Evolutionary conservation across 2,888 invertebrate species (phyloP).

Genomic region (Aphidoletes aphidimyza): DNA sequence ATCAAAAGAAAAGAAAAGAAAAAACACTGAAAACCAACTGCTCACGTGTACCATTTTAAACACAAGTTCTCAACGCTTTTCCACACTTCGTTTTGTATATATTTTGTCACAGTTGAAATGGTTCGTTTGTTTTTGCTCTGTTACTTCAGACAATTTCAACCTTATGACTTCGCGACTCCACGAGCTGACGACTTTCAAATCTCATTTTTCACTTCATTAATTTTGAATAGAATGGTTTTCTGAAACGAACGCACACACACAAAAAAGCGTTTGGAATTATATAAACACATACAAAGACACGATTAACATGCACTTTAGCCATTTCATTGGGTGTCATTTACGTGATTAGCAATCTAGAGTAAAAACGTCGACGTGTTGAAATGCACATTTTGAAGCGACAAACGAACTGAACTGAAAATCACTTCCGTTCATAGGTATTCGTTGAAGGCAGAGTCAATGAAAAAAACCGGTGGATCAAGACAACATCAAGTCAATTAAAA

Average conservation of each 20-base stretch:
- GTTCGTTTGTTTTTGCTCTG: background rate
- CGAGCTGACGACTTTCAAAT: too few relatives aligned
- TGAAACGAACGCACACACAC: background rate
- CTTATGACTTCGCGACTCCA: too few relatives aligned
- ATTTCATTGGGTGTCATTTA: slow-evolving; percentile 6
- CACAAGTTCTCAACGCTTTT: too few relatives aligned
- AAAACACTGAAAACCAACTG: background rate
- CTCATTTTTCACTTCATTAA: background rate
- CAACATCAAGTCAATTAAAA: too few relatives aligned
- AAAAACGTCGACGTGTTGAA: background rate
- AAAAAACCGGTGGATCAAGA: background rate
- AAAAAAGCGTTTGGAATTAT: too few relatives aligned
- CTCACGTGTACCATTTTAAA: background rate
- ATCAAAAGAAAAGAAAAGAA: background rate
- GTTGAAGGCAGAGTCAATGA: background rate
- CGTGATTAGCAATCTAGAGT: background rate
- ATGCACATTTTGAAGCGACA: background rate
- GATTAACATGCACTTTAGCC: background rate
- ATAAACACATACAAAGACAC: background rate
- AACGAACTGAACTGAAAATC: background rate
- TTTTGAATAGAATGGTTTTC: background rate
- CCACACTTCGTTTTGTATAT: background rate
- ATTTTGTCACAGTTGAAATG: background rate
- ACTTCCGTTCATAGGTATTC: too few relatives aligned
- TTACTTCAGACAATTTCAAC: background rate